Evolutionary conservation across 2,113 vertebrate genomes (phyloP).

Genomic region (Petromus typicus): DNA sequence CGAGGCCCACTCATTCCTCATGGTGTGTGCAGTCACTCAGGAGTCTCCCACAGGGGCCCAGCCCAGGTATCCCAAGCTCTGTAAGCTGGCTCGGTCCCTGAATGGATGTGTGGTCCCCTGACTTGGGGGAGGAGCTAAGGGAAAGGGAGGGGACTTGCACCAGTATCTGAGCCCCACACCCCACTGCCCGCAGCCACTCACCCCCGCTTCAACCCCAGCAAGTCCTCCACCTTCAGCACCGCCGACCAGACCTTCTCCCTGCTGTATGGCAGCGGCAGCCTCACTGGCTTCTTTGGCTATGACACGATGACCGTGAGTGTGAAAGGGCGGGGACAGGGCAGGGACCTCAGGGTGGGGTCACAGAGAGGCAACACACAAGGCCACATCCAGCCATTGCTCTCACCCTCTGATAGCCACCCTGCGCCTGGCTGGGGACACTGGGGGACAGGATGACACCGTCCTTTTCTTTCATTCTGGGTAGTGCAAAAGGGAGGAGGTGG

Average conservation of each 20-base stretch:
- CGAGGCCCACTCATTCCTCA: neutral
- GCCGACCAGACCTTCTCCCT: slow-evolving; percentile 64
- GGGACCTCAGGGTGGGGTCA: no score
- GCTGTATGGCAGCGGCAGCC: slow-evolving; percentile 84
- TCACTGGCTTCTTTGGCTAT: slow-evolving; percentile 80
- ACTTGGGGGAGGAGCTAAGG: fast-evolving
- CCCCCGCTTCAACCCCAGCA: slow-evolving; percentile 72
- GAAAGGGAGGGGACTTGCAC: neutral
- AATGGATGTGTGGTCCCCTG: neutral
- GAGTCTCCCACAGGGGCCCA: neutral
- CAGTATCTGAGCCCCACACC: neutral
- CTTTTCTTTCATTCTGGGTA: neutral
- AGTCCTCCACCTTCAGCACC: slow-evolving; percentile 83
- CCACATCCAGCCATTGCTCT: fast-evolving
- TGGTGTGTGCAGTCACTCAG: neutral
- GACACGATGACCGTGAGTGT: slow-evolving; percentile 86
- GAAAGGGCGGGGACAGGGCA: neutral
- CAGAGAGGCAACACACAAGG: neutral
- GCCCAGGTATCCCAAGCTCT: neutral
- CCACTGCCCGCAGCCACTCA: slow-evolving; percentile 80
- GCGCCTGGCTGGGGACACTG: neutral
- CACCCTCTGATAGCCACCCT: fast-evolving
- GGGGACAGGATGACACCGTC: neutral
- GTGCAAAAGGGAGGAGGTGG: neutral
- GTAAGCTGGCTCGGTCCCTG: neutral